A percentile compares a stretch with the other conserved stretches of the same genome.
phyloP scores from a whole-genome alignment of 2,113 vertebrate genomes.

The Pluvianellus socialis region DNA sequence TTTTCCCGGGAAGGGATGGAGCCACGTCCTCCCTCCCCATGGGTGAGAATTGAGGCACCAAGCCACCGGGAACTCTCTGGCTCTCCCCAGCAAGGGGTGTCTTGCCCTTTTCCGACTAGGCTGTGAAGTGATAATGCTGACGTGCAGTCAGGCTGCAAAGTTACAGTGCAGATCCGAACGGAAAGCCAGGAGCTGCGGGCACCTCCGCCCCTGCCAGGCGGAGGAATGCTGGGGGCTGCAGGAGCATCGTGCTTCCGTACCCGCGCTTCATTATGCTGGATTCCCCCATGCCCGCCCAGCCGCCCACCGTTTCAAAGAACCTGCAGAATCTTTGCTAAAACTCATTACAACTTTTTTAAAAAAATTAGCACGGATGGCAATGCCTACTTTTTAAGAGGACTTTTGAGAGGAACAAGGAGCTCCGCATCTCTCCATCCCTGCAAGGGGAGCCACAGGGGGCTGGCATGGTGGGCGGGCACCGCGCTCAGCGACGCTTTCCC shows the following conservation, averaged over 20 bases:
- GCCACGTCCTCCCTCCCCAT: neutral
- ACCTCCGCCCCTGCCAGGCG: neutral
- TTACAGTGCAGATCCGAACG: neutral
- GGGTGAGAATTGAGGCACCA: fast-evolving
- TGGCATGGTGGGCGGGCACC: neutral
- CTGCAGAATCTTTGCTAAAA: neutral
- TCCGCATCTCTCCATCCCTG: neutral
- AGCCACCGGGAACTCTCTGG: fast-evolving
- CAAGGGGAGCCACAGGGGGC: too few species aligned
- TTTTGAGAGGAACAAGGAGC: neutral
- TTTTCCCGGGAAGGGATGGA: neutral
- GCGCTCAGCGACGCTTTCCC: neutral
- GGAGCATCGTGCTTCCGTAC: neutral
- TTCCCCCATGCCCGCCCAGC: neutral
- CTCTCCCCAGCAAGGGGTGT: neutral
- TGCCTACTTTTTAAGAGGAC: neutral
- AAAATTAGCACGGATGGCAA: neutral
- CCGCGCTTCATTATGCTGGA: neutral
- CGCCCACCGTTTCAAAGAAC: neutral
- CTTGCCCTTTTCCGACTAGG: neutral
- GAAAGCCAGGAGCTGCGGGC: neutral
- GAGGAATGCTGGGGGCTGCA: neutral
- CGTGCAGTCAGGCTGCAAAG: neutral
- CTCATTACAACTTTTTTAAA: too few species aligned
- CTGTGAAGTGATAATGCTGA: neutral